These are phyloP conservation scores for Amphiprion ocellaris DNA, from an alignment of 2,113 vertebrate genomes.

Conservation along the genomic window DNA sequence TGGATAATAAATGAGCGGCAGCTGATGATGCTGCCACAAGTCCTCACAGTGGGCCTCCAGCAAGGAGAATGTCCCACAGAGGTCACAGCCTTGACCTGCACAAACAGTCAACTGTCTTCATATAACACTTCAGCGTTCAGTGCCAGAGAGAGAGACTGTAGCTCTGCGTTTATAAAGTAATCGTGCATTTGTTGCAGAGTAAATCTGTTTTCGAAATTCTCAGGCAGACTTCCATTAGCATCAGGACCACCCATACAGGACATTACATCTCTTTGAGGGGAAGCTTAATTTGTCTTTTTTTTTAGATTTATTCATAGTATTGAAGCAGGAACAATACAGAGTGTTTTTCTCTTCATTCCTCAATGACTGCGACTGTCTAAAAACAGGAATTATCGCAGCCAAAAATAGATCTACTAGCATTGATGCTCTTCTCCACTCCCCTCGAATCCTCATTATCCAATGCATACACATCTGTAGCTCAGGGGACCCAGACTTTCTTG, in stretches of 20 bases:
- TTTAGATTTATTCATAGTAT: background rate
- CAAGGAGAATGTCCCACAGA: slow-evolving; percentile 35
- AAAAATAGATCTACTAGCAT: slow-evolving; percentile 59
- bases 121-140: slow-evolving; percentile 3
- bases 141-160: background rate
- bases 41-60: slow-evolving; percentile 57
- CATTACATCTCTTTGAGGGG: slow-evolving; percentile 1
- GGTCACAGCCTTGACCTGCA: slow-evolving; percentile 57
- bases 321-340: background rate
- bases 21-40: slow-evolving; percentile 71
- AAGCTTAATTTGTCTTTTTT: background rate
- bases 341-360: slow-evolving; percentile 34
- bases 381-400: slow-evolving; percentile 49
- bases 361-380: slow-evolving; percentile 45
- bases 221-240: slow-evolving; percentile 25
- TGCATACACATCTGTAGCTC: slow-evolving; percentile 49
- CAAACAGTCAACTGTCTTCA: background rate
- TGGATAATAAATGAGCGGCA: slow-evolving; percentile 68
- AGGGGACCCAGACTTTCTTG: slow-evolving; percentile 53
- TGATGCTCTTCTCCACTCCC: slow-evolving; percentile 13
- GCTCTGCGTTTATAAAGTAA: background rate
- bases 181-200: slow-evolving; percentile 17
- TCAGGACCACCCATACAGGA: slow-evolving; percentile 2
- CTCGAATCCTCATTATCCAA: slow-evolving; percentile 63
- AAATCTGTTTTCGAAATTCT: slow-evolving; percentile 28